phyloP scores from a whole-genome alignment of 1,140 invertebrate genomes.

The Ceratina calcarata region DNA sequence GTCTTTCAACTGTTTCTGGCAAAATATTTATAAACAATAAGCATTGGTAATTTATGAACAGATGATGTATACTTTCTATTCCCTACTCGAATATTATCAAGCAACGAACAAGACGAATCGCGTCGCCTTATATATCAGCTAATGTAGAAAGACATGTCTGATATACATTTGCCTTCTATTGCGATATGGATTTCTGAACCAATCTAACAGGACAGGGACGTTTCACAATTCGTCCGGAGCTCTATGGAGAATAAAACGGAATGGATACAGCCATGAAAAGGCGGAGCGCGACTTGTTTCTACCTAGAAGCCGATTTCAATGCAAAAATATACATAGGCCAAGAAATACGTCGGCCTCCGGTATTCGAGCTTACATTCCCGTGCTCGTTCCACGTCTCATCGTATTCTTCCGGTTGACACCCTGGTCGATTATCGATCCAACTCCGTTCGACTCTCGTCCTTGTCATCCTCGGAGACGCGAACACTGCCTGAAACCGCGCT shows the following conservation, averaged over 20 bases:
- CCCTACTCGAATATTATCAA: too few relatives aligned
- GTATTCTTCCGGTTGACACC: slow-evolving; percentile 29
- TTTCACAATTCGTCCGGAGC: neutral
- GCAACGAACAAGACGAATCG: too few relatives aligned
- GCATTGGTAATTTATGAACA: too few relatives aligned
- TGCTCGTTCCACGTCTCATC: slow-evolving; percentile 8
- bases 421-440: slow-evolving; percentile 44
- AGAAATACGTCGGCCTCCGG: neutral
- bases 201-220: too few relatives aligned
- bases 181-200: too few relatives aligned
- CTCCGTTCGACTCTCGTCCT: slow-evolving; percentile 1
- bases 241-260: neutral
- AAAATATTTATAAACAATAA: too few relatives aligned
- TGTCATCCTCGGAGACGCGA: slow-evolving; percentile 13
- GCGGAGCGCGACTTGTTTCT: neutral
- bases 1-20: too few relatives aligned
- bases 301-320: slow-evolving; percentile 13
- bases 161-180: neutral
- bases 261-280: neutral
- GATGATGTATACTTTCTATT: too few relatives aligned
- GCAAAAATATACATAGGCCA: slow-evolving; percentile 31
- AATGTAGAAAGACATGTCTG: neutral
- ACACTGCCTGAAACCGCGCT: slow-evolving; percentile 1
- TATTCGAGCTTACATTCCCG: slow-evolving; percentile 9
- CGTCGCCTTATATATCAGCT: too few relatives aligned